Percentiles rank a stretch among this genome's conserved stretches.
phyloP scores from a whole-genome alignment of 2,113 vertebrate genomes.

The Corvus moneduloides region DNA sequence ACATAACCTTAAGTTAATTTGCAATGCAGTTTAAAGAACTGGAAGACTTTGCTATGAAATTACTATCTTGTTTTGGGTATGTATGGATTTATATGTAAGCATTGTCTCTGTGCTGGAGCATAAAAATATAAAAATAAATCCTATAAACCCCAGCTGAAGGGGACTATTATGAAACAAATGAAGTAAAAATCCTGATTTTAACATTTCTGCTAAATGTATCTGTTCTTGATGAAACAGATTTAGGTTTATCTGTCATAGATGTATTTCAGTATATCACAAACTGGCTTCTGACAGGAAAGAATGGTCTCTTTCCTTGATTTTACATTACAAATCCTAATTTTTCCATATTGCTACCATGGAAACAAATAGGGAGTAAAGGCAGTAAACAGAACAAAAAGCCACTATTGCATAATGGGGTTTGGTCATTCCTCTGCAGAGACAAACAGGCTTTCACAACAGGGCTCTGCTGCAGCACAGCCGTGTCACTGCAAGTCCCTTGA shows the following conservation, averaged over 20 bases:
- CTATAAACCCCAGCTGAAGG: background rate
- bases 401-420: background rate
- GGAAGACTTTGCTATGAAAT: background rate
- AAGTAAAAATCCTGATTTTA: background rate
- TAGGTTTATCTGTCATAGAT: background rate
- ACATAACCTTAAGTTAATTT: background rate
- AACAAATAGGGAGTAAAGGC: constrained; percentile 23
- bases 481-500: background rate
- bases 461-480: background rate
- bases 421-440: background rate
- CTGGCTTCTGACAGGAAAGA: background rate
- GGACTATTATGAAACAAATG: background rate
- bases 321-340: background rate
- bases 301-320: background rate
- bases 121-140: background rate
- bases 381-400: background rate
- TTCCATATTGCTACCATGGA: constrained; percentile 29
- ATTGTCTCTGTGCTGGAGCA: background rate
- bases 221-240: background rate
- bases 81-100: background rate
- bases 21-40: background rate
- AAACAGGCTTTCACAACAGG: background rate
- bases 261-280: background rate
- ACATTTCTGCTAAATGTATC: background rate
- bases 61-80: background rate